Percentiles rank a stretch among this genome's conserved stretches.
These are phyloP conservation scores for Scaptomyza cyrtandrae DNA, from an alignment of 2,888 invertebrate species.

Conservation along the genomic window DNA sequence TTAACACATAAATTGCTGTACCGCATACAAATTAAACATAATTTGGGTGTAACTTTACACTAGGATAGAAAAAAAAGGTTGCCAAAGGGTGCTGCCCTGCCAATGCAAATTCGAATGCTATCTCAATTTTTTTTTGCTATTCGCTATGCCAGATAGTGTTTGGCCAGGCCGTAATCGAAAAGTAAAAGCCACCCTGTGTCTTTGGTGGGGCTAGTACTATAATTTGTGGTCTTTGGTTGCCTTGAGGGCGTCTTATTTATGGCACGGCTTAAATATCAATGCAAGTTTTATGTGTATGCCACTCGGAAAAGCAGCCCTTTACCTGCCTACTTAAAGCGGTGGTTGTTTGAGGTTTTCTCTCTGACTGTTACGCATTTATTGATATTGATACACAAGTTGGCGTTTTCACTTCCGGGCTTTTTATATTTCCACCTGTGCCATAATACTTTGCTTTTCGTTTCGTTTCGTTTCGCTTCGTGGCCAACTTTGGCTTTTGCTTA, in stretches of 20 bases:
- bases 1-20: conserved; percentile 8
- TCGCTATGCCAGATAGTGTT: no score
- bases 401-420: conserved; percentile 62
- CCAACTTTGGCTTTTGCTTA: conserved; percentile 32
- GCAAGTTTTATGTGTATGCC: conserved; percentile 64
- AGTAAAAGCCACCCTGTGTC: conserved; percentile 46
- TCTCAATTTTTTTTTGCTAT: conserved; percentile 37
- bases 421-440: conserved; percentile 66
- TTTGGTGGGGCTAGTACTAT: conserved; percentile 31
- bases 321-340: conserved; percentile 31
- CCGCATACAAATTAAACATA: conserved; percentile 37
- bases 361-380: conserved; percentile 62
- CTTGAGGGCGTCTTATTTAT: conserved; percentile 77
- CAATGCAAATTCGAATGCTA: conserved; percentile 51
- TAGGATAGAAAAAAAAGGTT: conserved; percentile 43
- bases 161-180: conserved; percentile 13
- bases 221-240: conserved; percentile 75
- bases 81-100: conserved; percentile 18
- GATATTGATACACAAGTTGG: conserved; percentile 81
- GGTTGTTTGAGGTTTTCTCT: conserved; percentile 3
- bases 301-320: conserved; percentile 50
- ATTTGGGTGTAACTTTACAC: conserved; percentile 38
- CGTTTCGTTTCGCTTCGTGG: conserved; percentile 42
- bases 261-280: conserved; percentile 78
- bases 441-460: conserved; percentile 29